These are phyloP conservation scores for Plecturocebus donacophilus DNA, from an alignment of 2,113 vertebrate species.

Conservation along the genomic window DNA sequence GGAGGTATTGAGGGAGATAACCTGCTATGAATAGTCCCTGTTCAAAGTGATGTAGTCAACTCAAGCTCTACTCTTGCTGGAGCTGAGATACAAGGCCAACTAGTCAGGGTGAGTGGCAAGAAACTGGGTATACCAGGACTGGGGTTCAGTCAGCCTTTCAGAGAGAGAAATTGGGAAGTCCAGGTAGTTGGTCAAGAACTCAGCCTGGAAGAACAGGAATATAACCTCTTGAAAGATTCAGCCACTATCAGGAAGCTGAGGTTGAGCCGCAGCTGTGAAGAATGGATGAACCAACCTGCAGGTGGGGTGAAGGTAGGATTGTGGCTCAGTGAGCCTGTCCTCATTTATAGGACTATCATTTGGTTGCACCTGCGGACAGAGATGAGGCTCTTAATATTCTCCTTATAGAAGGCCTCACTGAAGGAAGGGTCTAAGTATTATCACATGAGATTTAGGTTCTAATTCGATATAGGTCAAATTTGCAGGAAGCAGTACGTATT, in stretches of 20 bases:
- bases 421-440: neutral
- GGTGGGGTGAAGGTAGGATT: neutral
- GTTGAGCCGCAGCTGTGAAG: neutral
- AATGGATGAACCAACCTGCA: neutral
- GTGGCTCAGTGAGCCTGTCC: neutral
- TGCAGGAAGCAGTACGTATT: neutral
- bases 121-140: neutral
- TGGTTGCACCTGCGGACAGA: neutral
- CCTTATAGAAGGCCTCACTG: neutral
- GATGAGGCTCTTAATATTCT: neutral
- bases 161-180: neutral
- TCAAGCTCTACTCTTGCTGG: neutral
- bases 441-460: slow-evolving; percentile 23
- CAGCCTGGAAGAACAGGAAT: neutral
- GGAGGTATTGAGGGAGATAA: neutral
- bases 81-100: neutral
- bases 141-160: neutral
- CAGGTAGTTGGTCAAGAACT: neutral
- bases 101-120: neutral
- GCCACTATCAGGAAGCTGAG: neutral
- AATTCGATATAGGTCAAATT: neutral
- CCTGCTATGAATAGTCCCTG: neutral
- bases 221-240: neutral
- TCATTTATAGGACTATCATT: neutral
- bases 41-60: neutral